Conservation (phyloP, 1,140 invertebrate species). For the Drosophila truncata region DNA sequence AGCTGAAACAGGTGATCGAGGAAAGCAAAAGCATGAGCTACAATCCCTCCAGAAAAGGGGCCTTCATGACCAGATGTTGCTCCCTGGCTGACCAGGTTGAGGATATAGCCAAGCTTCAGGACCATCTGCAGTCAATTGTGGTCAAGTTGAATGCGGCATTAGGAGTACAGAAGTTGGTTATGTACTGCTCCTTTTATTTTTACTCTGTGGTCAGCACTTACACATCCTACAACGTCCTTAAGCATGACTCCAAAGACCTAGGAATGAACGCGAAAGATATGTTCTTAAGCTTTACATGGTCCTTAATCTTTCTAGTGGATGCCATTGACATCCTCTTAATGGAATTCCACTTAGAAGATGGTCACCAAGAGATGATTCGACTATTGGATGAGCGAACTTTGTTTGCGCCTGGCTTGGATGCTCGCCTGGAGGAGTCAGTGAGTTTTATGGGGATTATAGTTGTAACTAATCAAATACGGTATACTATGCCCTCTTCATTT, state of each 20-base stretch:
- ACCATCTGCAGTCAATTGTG: neutral
- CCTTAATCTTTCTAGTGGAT: neutral
- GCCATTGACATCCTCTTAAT: neutral
- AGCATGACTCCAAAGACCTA: neutral
- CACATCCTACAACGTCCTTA: neutral
- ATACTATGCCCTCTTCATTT: neutral
- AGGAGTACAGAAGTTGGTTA: neutral
- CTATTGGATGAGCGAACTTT: neutral
- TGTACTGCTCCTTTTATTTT: neutral
- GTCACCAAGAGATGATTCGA: neutral
- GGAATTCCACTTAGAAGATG: neutral
- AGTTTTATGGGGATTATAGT: neutral
- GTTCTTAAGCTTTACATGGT: neutral
- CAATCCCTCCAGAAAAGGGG: neutral
- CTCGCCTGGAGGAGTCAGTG: neutral
- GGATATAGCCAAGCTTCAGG: neutral
- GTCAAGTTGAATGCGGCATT: neutral
- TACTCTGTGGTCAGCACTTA: neutral
- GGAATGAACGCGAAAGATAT: accelerated
- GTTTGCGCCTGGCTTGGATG: neutral
- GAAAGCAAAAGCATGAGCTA: neutral
- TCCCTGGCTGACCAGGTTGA: neutral
- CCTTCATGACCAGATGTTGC: constrained; percentile 1
- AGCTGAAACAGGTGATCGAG: neutral
- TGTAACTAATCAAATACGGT: too few species aligned